Percentiles rank a stretch among this genome's conserved stretches.
These are phyloP conservation scores for Zonotrichia leucophrys DNA, from an alignment of 2,113 vertebrate genomes.

Conservation along the genomic window DNA sequence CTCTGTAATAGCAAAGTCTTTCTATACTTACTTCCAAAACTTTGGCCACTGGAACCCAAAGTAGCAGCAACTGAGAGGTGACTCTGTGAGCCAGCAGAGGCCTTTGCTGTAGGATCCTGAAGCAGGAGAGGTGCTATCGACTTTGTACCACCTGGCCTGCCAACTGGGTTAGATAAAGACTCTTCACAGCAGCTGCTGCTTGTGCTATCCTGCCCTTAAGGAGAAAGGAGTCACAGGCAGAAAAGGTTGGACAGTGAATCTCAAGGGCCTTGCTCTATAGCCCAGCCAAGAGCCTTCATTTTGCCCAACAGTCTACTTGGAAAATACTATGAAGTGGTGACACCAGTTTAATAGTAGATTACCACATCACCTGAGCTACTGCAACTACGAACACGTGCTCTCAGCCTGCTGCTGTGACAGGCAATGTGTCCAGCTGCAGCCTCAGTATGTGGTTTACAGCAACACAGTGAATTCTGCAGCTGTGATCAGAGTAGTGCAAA, in stretches of 20 bases:
- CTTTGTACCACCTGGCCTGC: slow-evolving; percentile 52
- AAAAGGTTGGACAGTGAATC: neutral
- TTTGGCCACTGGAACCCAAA: slow-evolving; percentile 33
- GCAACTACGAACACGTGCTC: neutral
- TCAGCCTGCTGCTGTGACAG: neutral
- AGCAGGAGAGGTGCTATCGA: slow-evolving; percentile 1
- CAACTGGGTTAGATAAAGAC: slow-evolving; percentile 22
- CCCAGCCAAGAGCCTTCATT: neutral
- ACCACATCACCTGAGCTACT: neutral
- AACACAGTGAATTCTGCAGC: neutral
- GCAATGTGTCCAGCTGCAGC: neutral
- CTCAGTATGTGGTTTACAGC: neutral
- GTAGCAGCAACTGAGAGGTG: neutral
- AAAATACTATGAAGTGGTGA: neutral
- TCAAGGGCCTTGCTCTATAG: neutral
- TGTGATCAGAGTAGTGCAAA: neutral
- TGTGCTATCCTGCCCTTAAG: neutral
- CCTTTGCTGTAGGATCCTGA: neutral
- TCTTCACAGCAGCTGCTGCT: neutral
- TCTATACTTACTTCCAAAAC: slow-evolving; percentile 72
- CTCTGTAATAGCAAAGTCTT: neutral
- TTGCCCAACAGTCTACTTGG: neutral
- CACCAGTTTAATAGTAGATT: neutral
- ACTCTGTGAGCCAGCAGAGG: neutral
- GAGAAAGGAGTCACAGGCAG: neutral